Evolutionary conservation across 2,113 vertebrate species (phyloP), one percentile per base, ranked within the genome.

Genomic region (Ahaetulla prasina): DNA sequence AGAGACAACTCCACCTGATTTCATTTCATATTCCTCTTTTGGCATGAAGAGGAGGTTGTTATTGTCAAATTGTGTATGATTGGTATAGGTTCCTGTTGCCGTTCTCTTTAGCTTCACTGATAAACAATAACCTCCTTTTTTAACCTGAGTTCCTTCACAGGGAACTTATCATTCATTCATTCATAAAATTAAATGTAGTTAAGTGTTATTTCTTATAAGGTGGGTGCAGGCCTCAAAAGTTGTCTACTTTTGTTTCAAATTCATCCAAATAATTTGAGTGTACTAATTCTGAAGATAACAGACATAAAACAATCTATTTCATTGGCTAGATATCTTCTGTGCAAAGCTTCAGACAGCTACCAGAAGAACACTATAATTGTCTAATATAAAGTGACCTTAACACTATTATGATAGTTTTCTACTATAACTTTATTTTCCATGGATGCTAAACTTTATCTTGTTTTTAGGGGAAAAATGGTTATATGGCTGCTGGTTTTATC

Each of bases 401-500:
- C 20, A 85, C 74, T 53, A 1, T 92, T 80, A 39, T 25, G n/a
- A 55, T 54, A 23, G 35, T 30, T 92, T 88, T 85, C 14, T 55
- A 23, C n/a, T 20, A 57, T 52, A 53, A 25, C 60, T 3, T 94
- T 0, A 0, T 43, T 20, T 8, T 43, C 74, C 43, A 18, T 23
- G 35, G 18, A 8, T 43, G 74, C 74, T 89, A 9, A 3, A 57
- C 18, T 84, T 68, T 45, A 8, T 89, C 39, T 91, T 63, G 20
- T 94, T 95, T 92, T 52, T 80, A 99, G 99, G 99, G 89, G 99
- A 99, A 97, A 99, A 99, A 88, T 99, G 99, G 99, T 96, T 99
- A 63, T 99, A 99, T 11, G 99, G 99, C 93, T 99, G 99, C 97
- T 99, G 99, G 99, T 99, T 99, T 98, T 99, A 99, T 97, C 98